Evolutionary conservation across 2,888 invertebrate genomes (phyloP), one percentile per base, ranked within the genome.

Genomic region (Gortyna flavago): DNA sequence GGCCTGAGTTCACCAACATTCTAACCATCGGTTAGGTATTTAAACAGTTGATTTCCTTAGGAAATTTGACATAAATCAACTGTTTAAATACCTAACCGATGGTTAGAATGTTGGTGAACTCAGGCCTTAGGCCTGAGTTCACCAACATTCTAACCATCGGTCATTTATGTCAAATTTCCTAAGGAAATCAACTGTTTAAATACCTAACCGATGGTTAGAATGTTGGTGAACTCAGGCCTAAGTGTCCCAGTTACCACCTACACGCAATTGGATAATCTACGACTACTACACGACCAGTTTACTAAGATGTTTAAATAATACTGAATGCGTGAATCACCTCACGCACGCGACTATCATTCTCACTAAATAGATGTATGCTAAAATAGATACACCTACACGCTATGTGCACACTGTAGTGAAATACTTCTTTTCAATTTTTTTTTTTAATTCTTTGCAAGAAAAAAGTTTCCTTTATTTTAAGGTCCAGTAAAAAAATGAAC

Each of bases 281-380:
- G n/a, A n/a, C 62, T 38, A 65, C 44, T 51, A 54, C 79, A 64
- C 83, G 65, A 38, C 82, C 83, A 32, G 62, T 61, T 44, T 32
- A 35, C 51, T 35, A 35, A 41, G 64, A 78, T 61, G 67, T 38
- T 73, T n/a, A 16, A 48, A 69, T 65, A 57, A 62, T 32, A 83
- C 83, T 83, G 68, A 65, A 29, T 72, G 35, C 69, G 57, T 61
- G n/a, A 54, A 6, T 21, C 29, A 62, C 59, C 25, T 25, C 32
- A 68, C 13, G 16, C 59, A 48, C 41, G 32, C 38, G 35, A 35
- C 38, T 62, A 9, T n/a, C 32, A 51, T 18, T 35, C 54, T 35
- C 9, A 16, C 18, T 41, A 16, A 1, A 25, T 59, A 38, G 3
- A 21, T 51, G 5, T 51, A 35, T 41, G 32, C 11, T 38, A 51